Base-by-base conservation (phyloP, 1,140 invertebrate genomes). In the Teleopsis dalmanni region DNA sequence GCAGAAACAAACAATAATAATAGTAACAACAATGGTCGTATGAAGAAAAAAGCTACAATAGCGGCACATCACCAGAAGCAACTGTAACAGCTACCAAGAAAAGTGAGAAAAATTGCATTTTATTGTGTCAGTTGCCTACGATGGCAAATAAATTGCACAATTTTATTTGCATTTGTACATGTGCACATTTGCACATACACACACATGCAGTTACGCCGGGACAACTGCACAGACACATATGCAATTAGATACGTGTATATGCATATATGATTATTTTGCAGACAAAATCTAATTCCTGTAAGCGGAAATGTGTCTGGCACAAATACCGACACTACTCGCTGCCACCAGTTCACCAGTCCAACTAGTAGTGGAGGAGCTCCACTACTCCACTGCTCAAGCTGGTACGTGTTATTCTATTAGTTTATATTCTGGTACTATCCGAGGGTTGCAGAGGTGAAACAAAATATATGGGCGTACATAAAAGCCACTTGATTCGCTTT, bases 401-500 rank as follows among this genome's bases (percentile, higher is more conserved):
- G n/a, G n/a, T n/a, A n/a, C n/a, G n/a, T n/a, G n/a, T n/a, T n/a
- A n/a, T n/a, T n/a, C n/a, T n/a, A n/a, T n/a, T n/a, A n/a, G n/a
- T n/a, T n/a, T n/a, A n/a, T n/a, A n/a, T n/a, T n/a, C n/a, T n/a
- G n/a, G n/a, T n/a, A n/a, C n/a, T n/a, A n/a, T n/a, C n/a, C n/a
- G n/a, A n/a, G n/a, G n/a, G n/a, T n/a, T n/a, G n/a, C n/a, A n/a
- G n/a, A n/a, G n/a, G n/a, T n/a, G 37, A 11, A 21, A 43, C 23
- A 41, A 41, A 41, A 41, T 41, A 33, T 44, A 9, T 46, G 23
- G 29, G n/a, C 19, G 44, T 26, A 16, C 21, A 35, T 37, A 26
- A 51, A 51, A 44, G 49, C 42, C 33, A 46, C 42, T 51, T 51
- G 49, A 51, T 51, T 51, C 49, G 49, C 49, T 45, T 51, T 51